Base-by-base conservation (phyloP, 2,113 vertebrate genomes). In the Antechinus flavipes region DNA sequence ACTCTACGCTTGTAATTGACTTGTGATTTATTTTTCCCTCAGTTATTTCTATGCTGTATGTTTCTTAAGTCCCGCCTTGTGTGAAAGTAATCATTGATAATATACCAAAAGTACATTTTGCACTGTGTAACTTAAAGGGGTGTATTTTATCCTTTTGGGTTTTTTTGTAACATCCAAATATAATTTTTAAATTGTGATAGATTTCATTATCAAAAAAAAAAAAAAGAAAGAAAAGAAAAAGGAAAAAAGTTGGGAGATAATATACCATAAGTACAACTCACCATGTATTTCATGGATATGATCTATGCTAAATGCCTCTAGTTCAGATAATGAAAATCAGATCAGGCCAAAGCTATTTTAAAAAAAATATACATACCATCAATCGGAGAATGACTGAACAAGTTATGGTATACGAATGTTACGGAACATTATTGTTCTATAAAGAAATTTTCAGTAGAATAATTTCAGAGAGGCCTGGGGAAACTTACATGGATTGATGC, bases 81-180 rank as follows among this genome's bases (percentile, higher is more conserved):
- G 8, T 56, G 55, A 56, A 26, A 56, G 55, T 26, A 56, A 56
- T 68, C 58, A 35, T 12, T 30, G 27, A 3, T 68, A 68, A 68
- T 68, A 35, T 3, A 68, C 12, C 49, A 49, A 49, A 49, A 49
- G 49, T 49, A 49, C 93, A 95, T 98, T 98, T 98, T 99, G 98
- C 98, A 99, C 98, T 98, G 97, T 98, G 97, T 97, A 98, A 98
- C 56, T 97, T 97, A 97, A 76, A 98, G 94, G 95, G 91, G 96
- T 97, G 94, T 96, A 76, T 92, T 94, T 95, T 98, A 94, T 97
- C 97, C 76, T 97, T 95, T 96, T n/a, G n/a, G n/a, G 54, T 97
- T 95, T 92, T 47, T 98, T 97, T 95, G 27, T 96, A 96, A 93
- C 94, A 97, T 92, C 68, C 96, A 95, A 97, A 98, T 98, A 97